Conservation (phyloP, 2,113 vertebrate species). For the Melanocharis versteri region DNA sequence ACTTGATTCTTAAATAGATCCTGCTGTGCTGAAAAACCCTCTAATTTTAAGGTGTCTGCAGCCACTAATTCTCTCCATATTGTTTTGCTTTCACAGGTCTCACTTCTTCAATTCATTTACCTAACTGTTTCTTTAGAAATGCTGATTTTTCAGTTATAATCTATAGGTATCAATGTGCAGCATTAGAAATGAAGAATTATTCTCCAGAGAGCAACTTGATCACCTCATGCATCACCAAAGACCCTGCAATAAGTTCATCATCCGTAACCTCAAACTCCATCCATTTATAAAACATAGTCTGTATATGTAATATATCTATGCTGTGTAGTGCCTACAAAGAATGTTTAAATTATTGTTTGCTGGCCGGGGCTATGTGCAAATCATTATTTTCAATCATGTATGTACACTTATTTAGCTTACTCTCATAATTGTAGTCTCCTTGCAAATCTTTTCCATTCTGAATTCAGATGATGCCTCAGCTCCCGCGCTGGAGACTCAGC, state of each 20-base stretch:
- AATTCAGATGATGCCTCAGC: constrained; percentile 93
- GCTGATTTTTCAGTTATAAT: neutral
- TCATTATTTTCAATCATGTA: constrained; percentile 58
- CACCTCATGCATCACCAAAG: neutral
- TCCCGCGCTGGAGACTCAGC: constrained; percentile 83
- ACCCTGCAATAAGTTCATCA: neutral
- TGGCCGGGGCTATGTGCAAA: constrained; percentile 83
- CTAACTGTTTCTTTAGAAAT: neutral
- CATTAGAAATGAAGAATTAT: neutral
- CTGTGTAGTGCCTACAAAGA: neutral
- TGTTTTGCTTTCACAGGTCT: neutral
- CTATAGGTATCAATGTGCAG: neutral
- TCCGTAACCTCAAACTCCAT: neutral
- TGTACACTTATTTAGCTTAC: constrained; percentile 81
- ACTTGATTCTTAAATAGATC: neutral
- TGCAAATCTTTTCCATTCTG: constrained; percentile 99
- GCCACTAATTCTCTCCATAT: neutral
- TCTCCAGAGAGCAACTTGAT: neutral
- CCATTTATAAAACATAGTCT: neutral
- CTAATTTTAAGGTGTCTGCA: neutral
- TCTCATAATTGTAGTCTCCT: constrained; percentile 97
- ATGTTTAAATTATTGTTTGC: neutral
- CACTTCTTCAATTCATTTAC: neutral
- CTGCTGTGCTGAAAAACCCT: neutral
- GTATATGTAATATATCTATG: neutral